Evolutionary conservation across 2,797 vertebrate genomes (phyloP).

Genomic region (Sebastiscus tertius): DNA sequence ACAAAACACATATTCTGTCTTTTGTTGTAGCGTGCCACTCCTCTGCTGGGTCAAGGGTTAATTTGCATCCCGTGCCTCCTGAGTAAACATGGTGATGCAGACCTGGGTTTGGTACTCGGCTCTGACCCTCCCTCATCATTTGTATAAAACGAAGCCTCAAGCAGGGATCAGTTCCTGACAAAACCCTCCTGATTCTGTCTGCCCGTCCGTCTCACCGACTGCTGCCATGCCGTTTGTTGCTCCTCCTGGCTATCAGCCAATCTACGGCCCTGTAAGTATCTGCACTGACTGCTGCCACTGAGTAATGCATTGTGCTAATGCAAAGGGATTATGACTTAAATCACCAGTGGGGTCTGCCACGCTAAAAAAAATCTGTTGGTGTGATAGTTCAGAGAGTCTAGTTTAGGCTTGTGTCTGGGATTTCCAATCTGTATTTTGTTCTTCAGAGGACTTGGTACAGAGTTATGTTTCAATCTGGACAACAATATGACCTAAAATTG

Average conservation of each 20-base stretch:
- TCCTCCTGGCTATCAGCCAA: conserved; percentile 87
- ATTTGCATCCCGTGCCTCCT: conserved; percentile 15
- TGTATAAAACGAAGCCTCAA: conserved; percentile 57
- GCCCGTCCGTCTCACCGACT: neutral
- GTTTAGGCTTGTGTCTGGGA: too few species aligned
- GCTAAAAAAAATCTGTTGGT: neutral
- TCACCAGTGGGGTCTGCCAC: too few species aligned
- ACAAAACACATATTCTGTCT: neutral
- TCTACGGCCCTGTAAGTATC: conserved; percentile 86
- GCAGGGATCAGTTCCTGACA: neutral
- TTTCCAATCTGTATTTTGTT: neutral
- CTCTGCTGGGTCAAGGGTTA: conserved; percentile 43
- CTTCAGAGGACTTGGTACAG: neutral
- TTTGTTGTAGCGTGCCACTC: conserved; percentile 36
- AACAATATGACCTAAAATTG: neutral
- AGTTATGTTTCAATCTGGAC: neutral
- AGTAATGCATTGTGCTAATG: neutral
- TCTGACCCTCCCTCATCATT: conserved; percentile 23
- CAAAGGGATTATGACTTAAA: neutral
- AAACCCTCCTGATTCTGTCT: neutral
- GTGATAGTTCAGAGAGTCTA: neutral
- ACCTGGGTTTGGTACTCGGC: neutral
- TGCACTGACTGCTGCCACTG: neutral
- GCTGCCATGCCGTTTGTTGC: conserved; percentile 82
- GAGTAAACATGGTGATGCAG: conserved; percentile 43